Evolutionary conservation across 2,888 invertebrate genomes (phyloP).

Genomic region (Schizotus pectinicornis): DNA sequence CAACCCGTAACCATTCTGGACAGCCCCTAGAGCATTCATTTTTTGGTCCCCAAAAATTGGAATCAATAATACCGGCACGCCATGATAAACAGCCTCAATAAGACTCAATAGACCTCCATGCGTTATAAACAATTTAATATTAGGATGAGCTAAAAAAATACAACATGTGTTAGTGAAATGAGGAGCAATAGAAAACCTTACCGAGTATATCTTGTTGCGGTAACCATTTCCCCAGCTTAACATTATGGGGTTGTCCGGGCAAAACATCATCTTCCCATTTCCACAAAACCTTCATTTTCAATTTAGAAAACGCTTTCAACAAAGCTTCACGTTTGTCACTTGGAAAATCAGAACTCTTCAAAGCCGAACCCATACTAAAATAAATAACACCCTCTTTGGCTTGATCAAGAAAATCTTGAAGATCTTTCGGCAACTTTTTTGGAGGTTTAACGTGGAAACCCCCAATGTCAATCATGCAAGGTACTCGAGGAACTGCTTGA

Average conservation of each 20-base stretch:
- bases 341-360: constrained; percentile 49
- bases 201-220: constrained; percentile 51
- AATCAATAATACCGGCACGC: constrained; percentile 29
- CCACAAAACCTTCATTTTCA: constrained; percentile 57
- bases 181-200: no score
- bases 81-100: constrained; percentile 29
- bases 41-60: constrained; percentile 28
- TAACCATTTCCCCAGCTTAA: constrained; percentile 50
- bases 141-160: constrained; percentile 51
- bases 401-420: constrained; percentile 51
- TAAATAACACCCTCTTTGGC: constrained; percentile 53
- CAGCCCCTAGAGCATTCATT: neutral
- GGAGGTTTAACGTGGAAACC: constrained; percentile 57
- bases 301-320: constrained; percentile 48
- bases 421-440: constrained; percentile 42
- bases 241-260: constrained; percentile 49
- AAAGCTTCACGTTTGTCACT: constrained; percentile 44
- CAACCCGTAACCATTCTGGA: constrained; percentile 14
- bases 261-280: constrained; percentile 52
- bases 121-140: constrained; percentile 59
- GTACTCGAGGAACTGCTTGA: constrained; percentile 58
- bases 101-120: constrained; percentile 60
- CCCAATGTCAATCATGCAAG: constrained; percentile 64
- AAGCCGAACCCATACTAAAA: constrained; percentile 57
- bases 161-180: no score